Base-by-base conservation (phyloP, 2,888 invertebrate species). In the Lutraria lutraria region DNA sequence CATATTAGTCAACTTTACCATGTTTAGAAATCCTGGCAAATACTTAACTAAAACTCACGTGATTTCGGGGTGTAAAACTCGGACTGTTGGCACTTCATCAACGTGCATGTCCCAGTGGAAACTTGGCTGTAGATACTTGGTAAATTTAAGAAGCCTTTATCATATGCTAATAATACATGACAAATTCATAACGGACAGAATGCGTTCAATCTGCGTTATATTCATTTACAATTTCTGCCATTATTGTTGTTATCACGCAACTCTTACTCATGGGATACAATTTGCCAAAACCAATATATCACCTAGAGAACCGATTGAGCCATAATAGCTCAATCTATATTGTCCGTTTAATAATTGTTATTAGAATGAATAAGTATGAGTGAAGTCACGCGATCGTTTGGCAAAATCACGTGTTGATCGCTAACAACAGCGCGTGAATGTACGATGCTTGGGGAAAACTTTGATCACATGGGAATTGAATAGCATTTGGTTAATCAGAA, bases 401-500 rank as follows among this genome's bases (percentile, higher is more conserved):
- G 56, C 56, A 34, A 85, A 54, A n/a, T 80, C 60, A 80, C 79
- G 60, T 80, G 85, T 79, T 80, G 31, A 76, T n/a, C 79, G 85
- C 80, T 80, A 85, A 85, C 79, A 85, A 15, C 53, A 31, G 56
- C 85, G 85, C 85, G 85, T 85, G 80, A 80, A n/a, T 60, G 80
- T 34, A 60, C 85, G 85, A 85, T 80, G 60, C 60, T 80, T 85
- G 60, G 63, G 84, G 80, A 60, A 85, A 85, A 60, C 43, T 34
- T 34, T 12, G 21, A 25, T 53, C 85, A 25, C 85, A 34, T 60
- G 85, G 80, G 85, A 85, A 15, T 29, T 25, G 6, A 21, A 63
- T 56, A n/a, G 16, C 15, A 80, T 80, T 21, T 16, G 21, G 34
- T 60, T 80, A 85, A 85, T 80, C 85, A 54, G 76, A 31, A 56